Percentiles rank a stretch among this genome's conserved stretches.
Evolutionary conservation across 1,140 invertebrate genomes (phyloP).

Genomic region (Ips typographus): DNA sequence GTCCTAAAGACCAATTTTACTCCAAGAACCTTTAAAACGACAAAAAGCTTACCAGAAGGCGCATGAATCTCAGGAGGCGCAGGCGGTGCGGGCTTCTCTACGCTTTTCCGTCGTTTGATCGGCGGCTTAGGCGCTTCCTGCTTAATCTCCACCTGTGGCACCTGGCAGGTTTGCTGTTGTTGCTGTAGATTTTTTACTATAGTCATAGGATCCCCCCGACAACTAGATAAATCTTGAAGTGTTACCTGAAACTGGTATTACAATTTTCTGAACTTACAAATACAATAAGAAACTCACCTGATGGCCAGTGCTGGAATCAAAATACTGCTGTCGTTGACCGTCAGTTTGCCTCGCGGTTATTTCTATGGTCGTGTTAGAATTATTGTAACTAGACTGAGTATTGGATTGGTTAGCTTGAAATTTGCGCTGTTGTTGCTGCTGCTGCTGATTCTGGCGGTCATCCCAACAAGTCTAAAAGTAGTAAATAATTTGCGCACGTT

Average conservation of each 20-base stretch:
- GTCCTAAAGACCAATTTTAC: conserved; percentile 37
- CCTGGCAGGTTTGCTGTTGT: conserved; percentile 63
- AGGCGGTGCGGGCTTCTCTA: conserved; percentile 51
- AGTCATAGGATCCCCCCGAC: conserved; percentile 72
- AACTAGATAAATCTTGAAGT: conserved; percentile 69
- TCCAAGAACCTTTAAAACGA: neutral
- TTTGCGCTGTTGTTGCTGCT: conserved; percentile 38
- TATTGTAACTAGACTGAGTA: conserved; percentile 37
- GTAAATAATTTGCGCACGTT: neutral
- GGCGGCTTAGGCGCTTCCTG: conserved; percentile 51
- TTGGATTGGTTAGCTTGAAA: conserved; percentile 31
- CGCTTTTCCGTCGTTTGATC: conserved; percentile 56
- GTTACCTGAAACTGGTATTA: conserved; percentile 52
- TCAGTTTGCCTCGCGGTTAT: conserved; percentile 22
- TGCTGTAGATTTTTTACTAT: conserved; percentile 72
- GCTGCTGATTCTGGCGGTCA: conserved; percentile 48
- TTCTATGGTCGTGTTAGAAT: conserved; percentile 34
- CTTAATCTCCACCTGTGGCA: conserved; percentile 56
- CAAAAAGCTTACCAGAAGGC: conserved; percentile 28
- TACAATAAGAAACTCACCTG: conserved; percentile 20
- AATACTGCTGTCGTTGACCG: conserved; percentile 56
- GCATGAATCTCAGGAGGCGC: conserved; percentile 30
- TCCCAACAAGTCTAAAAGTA: conserved; percentile 56
- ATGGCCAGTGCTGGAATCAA: conserved; percentile 53
- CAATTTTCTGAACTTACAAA: conserved; percentile 25